Evolutionary conservation across 2,797 vertebrate genomes (phyloP), one percentile per base, ranked within the genome.

Genomic region (Eospalax fontanierii): DNA sequence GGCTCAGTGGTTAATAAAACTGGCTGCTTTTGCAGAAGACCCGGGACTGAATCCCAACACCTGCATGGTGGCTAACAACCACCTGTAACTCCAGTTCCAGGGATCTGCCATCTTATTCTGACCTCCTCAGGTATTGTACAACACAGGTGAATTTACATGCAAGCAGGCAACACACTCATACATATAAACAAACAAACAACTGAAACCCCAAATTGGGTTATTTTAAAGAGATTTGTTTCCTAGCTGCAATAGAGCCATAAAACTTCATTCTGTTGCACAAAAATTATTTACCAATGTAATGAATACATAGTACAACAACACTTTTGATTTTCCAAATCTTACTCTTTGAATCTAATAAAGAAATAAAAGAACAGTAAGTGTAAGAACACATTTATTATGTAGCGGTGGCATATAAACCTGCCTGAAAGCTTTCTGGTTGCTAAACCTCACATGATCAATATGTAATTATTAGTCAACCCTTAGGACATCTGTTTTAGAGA

Each of bases 281-380:
- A 78, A 90, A 71, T 24, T 26, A 18, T 0, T 35, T 43, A 46
- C 65, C 19, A 95, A 9, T 0, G 26, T 24, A 71, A 87, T 76
- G 43, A 57, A n/a, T 40, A 85, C 28, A 89, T 0, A 92, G 30
- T 26, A 59, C 30, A 35, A 0, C 14, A 83, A 80, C n/a, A 95
- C 40, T 93, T 80, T 6, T 65, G 38, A 73, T 90, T 93, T 90
- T 93, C 61, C 43, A 74, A 89, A 80, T 83, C 8, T 75, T 40
- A 54, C 50, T 90, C 28, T 94, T 30, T 74, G 50, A 85, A 86
- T 76, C 89, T 92, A 93, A 93, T 63, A 35, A 92, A 93, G 43
- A 94, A 95, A 91, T 57, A 65, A 93, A 43, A 59, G 89, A 83
- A 76, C 66, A 81, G 9, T 33, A 92, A 91, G 22, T 35, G 50